Percentiles rank a stretch among this genome's conserved stretches.
Conservation (phyloP, 1,140 invertebrate genomes). For the Brachionus manjavacas region DNA sequence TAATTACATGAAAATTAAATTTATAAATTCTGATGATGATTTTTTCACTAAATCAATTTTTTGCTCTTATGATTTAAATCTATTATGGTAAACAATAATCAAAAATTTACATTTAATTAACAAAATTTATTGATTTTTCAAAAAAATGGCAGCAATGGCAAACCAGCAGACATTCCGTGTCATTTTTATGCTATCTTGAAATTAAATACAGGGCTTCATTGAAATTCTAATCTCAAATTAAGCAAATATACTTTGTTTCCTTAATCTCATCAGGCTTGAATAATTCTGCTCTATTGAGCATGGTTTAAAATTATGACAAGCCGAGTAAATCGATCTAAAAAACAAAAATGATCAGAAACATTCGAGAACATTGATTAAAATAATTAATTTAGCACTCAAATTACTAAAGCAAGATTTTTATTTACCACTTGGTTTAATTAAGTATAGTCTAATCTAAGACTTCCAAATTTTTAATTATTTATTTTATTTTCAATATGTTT, state of each 20-base stretch:
- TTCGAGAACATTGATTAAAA: background rate
- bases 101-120: constrained; percentile 2
- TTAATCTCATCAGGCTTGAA: background rate
- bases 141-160: background rate
- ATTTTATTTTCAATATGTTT: background rate
- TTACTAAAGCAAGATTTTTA: background rate
- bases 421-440: background rate
- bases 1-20: background rate
- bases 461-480: background rate
- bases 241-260: background rate
- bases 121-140: background rate
- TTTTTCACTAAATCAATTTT: background rate
- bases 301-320: background rate
- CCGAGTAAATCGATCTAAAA: background rate
- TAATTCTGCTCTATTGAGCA: background rate
- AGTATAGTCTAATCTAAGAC: background rate
- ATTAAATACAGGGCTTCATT: background rate
- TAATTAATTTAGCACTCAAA: background rate
- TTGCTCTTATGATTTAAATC: background rate
- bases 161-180: background rate
- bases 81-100: background rate
- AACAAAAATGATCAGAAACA: background rate
- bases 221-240: background rate
- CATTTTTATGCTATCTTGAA: background rate
- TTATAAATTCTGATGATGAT: background rate